These are phyloP conservation scores for Phyllostomus hastatus DNA, from an alignment of 2,113 vertebrate species.

Conservation along the genomic window DNA sequence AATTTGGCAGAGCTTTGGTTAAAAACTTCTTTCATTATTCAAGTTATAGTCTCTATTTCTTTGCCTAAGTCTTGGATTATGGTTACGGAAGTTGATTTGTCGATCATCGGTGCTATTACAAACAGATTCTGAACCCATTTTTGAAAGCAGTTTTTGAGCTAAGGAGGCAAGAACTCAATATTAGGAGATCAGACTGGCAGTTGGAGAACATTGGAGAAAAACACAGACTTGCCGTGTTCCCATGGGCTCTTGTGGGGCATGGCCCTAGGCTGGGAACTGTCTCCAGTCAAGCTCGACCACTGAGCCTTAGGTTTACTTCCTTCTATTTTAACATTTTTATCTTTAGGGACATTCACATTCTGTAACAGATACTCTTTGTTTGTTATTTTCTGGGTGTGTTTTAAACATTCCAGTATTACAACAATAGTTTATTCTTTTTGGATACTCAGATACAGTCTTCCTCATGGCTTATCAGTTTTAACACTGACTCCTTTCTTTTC, in stretches of 20 bases:
- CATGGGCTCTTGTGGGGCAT: rapidly evolving
- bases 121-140: background rate
- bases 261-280: background rate
- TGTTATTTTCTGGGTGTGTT: background rate
- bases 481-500: background rate
- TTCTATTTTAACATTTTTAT: constrained; percentile 11
- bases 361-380: background rate
- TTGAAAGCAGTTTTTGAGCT: background rate
- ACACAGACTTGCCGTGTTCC: background rate
- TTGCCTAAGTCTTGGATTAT: background rate
- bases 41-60: background rate
- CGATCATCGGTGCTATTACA: background rate
- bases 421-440: background rate
- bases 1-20: background rate
- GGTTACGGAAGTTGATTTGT: background rate
- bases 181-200: background rate
- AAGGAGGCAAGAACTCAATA: background rate
- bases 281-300: background rate
- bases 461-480: background rate
- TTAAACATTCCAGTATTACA: background rate
- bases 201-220: background rate
- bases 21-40: background rate
- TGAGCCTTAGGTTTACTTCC: background rate
- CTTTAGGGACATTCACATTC: background rate
- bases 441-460: background rate